Conservation (phyloP, 2,113 vertebrate species). For the Pygoscelis adeliae region DNA sequence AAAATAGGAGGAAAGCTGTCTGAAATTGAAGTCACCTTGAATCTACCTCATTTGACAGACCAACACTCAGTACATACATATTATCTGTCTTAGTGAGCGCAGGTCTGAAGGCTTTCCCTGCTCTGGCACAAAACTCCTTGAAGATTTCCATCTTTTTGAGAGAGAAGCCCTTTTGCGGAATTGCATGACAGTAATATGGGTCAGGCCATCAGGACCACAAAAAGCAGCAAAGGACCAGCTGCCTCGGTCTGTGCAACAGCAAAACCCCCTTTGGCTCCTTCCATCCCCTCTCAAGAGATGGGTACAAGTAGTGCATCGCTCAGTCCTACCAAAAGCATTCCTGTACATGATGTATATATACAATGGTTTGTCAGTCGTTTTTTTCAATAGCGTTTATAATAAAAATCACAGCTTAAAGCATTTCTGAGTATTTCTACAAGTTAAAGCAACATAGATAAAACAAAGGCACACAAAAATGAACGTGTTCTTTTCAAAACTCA, state of each 20-base stretch:
- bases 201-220: neutral
- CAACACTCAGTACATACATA: fast-evolving
- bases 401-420: neutral
- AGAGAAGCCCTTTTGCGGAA: neutral
- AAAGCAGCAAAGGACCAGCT: neutral
- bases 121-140: neutral
- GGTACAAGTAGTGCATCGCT: neutral
- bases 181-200: fast-evolving
- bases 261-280: neutral
- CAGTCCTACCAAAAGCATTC: neutral
- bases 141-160: neutral
- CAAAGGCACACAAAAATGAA: neutral
- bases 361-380: neutral
- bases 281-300: neutral
- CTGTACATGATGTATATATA: neutral
- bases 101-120: neutral
- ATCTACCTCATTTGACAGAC: neutral
- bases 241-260: neutral
- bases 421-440: neutral
- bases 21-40: neutral
- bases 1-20: neutral
- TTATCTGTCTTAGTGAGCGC: neutral
- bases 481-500: slow-evolving; percentile 65
- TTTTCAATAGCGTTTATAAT: neutral
- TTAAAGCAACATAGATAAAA: neutral